Evolutionary conservation across 2,888 invertebrate genomes (phyloP).

Genomic region (Beris chalybata): DNA sequence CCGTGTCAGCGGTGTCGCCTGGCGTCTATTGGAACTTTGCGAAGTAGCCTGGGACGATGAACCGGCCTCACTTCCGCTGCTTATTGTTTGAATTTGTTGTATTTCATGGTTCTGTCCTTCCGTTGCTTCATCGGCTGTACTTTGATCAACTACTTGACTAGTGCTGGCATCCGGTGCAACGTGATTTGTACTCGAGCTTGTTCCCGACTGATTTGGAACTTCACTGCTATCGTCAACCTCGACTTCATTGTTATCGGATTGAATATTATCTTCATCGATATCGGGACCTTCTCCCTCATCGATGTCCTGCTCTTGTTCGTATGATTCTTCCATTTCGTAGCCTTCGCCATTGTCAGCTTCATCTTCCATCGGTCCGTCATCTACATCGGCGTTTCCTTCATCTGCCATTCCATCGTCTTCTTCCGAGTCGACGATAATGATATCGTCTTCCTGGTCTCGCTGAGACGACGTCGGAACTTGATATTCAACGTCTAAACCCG

Average conservation of each 20-base stretch:
- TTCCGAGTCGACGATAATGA: constrained; percentile 78
- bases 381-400: constrained; percentile 62
- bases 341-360: constrained; percentile 62
- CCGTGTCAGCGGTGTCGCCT: constrained; percentile 48
- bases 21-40: constrained; percentile 45
- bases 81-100: constrained; percentile 72
- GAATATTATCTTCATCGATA: constrained; percentile 59
- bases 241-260: constrained; percentile 64
- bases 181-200: constrained; percentile 55
- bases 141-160: constrained; percentile 46
- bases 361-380: constrained; percentile 57
- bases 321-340: constrained; percentile 60
- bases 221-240: constrained; percentile 68
- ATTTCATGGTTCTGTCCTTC: constrained; percentile 52
- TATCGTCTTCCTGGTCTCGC: constrained; percentile 82
- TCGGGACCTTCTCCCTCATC: constrained; percentile 61
- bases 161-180: constrained; percentile 54
- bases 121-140: constrained; percentile 42
- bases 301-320: constrained; percentile 59
- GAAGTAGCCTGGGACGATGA: constrained; percentile 40
- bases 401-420: constrained; percentile 64
- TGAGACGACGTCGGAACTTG: constrained; percentile 87
- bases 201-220: constrained; percentile 64
- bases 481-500: constrained; percentile 68
- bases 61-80: constrained; percentile 69